These are phyloP conservation scores for Nipponia nippon DNA, from an alignment of 2,113 vertebrate species.

Conservation along the genomic window DNA sequence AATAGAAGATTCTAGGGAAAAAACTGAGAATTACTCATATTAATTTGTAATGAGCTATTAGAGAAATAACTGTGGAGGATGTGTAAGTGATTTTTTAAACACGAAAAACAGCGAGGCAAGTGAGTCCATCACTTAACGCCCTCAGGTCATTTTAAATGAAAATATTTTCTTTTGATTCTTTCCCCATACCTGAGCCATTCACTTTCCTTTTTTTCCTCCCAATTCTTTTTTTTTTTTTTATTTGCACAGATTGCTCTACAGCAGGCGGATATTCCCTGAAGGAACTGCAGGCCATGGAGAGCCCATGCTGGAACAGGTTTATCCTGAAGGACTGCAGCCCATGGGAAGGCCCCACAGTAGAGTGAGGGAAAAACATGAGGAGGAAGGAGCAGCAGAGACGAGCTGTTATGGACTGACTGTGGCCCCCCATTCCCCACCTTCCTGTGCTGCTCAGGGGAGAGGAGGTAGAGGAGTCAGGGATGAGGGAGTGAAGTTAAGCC, in stretches of 20 bases:
- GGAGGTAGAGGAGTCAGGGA: fast-evolving
- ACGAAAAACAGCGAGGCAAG: not conserved
- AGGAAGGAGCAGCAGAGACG: not conserved
- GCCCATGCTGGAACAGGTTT: not conserved
- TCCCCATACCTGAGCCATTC: not conserved
- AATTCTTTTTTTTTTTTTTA: not conserved
- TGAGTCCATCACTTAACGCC: not conserved
- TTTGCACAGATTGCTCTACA: not conserved
- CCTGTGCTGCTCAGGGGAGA: fast-evolving
- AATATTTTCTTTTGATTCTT: not conserved
- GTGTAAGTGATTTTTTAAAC: not conserved
- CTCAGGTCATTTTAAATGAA: not conserved
- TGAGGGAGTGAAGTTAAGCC: not conserved
- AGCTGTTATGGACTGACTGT: fast-evolving
- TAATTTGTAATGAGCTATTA: not conserved
- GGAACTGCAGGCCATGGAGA: not conserved
- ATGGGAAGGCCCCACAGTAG: not conserved
- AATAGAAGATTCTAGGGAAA: not conserved
- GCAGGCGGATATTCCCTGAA: not conserved
- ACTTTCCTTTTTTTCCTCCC: not conserved
- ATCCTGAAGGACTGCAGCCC: not conserved
- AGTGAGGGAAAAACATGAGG: not conserved
- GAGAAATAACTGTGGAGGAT: not conserved
- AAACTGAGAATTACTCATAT: not conserved
- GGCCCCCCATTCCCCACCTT: not conserved